phyloP scores from a whole-genome alignment of 2,888 invertebrate genomes.

The Oscheius sp. region DNA sequence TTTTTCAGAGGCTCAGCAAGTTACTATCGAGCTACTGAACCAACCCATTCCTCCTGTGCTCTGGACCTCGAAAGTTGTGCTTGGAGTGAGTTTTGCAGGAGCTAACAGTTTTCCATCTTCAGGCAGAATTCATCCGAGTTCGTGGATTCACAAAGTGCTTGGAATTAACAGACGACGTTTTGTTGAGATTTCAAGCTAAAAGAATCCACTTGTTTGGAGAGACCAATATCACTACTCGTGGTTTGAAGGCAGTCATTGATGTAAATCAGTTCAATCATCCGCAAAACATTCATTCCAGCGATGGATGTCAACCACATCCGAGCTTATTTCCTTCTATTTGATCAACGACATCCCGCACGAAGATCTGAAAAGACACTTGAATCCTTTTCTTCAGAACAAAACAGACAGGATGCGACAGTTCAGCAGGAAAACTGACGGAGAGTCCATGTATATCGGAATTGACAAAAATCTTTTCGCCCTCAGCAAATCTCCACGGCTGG shows the following conservation, averaged over 20 bases:
- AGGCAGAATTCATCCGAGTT: neutral
- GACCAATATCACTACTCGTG: neutral
- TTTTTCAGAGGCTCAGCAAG: neutral
- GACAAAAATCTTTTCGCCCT: neutral
- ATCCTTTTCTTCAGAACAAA: neutral
- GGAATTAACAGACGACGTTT: neutral
- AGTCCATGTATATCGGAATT: neutral
- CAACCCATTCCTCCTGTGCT: neutral
- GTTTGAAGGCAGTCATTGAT: too few relatives aligned
- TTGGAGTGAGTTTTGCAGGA: neutral
- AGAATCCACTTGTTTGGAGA: neutral
- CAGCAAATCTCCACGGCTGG: neutral
- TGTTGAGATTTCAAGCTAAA: neutral
- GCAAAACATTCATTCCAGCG: neutral
- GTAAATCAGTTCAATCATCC: too few relatives aligned
- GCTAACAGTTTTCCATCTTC: neutral
- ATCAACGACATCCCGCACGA: neutral
- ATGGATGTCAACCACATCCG: neutral
- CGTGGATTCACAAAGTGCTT: neutral
- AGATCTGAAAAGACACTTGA: neutral
- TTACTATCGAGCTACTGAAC: neutral
- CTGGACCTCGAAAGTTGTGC: neutral
- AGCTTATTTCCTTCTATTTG: neutral
- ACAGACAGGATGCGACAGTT: neutral
- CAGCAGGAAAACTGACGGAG: neutral